A percentile compares a stretch with the other conserved stretches of the same genome.
Conservation (phyloP, 1,140 invertebrate species). For the Scaptomyza pallida region DNA sequence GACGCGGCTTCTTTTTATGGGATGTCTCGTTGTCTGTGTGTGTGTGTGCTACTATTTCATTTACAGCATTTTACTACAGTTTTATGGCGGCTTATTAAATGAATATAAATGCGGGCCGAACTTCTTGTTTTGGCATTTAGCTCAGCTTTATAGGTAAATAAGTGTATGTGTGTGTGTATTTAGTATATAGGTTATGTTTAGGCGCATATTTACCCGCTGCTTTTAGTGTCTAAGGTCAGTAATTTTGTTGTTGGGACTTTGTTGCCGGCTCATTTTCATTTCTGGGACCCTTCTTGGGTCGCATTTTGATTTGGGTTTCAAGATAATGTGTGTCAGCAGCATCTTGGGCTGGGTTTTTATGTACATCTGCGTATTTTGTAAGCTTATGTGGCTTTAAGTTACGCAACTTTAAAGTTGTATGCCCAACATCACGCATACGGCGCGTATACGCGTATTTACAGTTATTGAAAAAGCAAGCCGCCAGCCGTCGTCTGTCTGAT, state of each 20-base stretch:
- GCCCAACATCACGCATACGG: conserved; percentile 46
- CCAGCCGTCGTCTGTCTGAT: conserved; percentile 12
- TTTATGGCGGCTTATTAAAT: conserved; percentile 78
- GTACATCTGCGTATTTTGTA: conserved; percentile 9
- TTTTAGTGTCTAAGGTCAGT: conserved; percentile 72
- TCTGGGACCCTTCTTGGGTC: conserved; percentile 53
- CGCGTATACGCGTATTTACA: conserved; percentile 23
- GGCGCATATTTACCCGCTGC: neutral
- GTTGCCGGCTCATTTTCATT: conserved; percentile 32
- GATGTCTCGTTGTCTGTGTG: conserved; percentile 46
- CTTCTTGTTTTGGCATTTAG: conserved; percentile 28
- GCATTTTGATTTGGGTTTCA: conserved; percentile 67
- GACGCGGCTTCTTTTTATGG: conserved; percentile 64
- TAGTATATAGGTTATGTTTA: conserved; percentile 7
- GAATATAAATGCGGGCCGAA: conserved; percentile 67
- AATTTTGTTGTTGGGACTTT: conserved; percentile 42
- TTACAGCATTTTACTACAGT: conserved; percentile 79
- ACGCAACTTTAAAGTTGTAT: conserved; percentile 30
- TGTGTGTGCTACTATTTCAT: conserved; percentile 70
- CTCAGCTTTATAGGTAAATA: conserved; percentile 29
- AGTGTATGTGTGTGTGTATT: too few species aligned
- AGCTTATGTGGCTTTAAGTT: conserved; percentile 15
- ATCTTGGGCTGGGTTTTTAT: conserved; percentile 16
- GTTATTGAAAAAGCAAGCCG: conserved; percentile 38
- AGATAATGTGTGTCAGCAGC: conserved; percentile 43